Conservation (phyloP, 2,797 vertebrate species). For the Lycodopsis pacificus region DNA sequence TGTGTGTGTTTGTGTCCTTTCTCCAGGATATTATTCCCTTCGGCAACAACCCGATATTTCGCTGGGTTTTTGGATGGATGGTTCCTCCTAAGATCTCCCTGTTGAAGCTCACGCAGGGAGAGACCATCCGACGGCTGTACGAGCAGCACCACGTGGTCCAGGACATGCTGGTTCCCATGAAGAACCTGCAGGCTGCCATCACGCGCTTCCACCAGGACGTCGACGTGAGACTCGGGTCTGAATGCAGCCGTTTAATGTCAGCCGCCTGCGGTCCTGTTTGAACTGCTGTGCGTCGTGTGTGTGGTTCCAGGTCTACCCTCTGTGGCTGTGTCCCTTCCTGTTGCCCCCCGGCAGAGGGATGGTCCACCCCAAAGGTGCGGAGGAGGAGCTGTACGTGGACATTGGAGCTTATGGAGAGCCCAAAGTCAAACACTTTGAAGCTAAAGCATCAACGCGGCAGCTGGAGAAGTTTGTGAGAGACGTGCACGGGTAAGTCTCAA, state of each 20-base stretch:
- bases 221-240: constrained; percentile 80
- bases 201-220: constrained; percentile 91
- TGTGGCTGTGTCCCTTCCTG: constrained; percentile 97
- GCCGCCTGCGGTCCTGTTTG: not conserved
- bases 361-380: constrained; percentile 94
- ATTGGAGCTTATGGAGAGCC: constrained; percentile 97
- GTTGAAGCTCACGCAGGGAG: constrained; percentile 97
- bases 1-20: constrained; percentile 13
- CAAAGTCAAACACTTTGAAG: constrained; percentile 93
- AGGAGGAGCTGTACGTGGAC: constrained; percentile 94
- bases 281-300: not conserved
- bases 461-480: constrained; percentile 97
- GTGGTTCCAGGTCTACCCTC: constrained; percentile 91
- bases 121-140: constrained; percentile 93
- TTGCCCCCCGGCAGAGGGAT: constrained; percentile 92
- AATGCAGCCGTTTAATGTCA: not conserved
- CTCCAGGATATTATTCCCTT: constrained; percentile 97
- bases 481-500: constrained; percentile 90
- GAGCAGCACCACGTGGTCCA: constrained; percentile 98
- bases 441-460: constrained; percentile 90
- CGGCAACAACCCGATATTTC: constrained; percentile 94
- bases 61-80: constrained; percentile 98
- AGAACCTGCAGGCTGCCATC: constrained; percentile 88
- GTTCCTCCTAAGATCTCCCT: constrained; percentile 98
- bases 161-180: constrained; percentile 98